Evolutionary conservation across 2,888 invertebrate genomes (phyloP), one percentile per base, ranked within the genome.

Genomic region (Sylvicola cinctus): DNA sequence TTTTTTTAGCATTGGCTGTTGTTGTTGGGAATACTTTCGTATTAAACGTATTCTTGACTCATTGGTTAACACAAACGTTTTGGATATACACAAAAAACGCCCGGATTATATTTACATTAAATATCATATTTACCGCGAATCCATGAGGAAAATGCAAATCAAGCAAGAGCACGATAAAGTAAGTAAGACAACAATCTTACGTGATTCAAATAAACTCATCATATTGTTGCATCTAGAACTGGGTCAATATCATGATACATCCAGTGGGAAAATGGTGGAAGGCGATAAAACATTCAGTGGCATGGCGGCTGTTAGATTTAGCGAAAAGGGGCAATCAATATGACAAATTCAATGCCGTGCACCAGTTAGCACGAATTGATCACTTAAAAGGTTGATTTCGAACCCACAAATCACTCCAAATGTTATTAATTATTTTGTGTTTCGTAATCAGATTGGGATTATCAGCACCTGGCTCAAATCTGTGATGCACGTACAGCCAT

Each of bases 401-500:
- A 12, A 13, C 16, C 27, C 13, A 20, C 3, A 12, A 17, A 30
- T 34, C 33, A 34, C 11, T 27, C 26, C n/a, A 39, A 20, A 31
- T 16, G 15, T 16, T 16, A 33, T 23, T 16, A 14, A 29, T 11
- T 26, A 23, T 27, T 11, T 16, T 3, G 14, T 31, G 13, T 31
- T 23, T 26, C 3, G 4, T 20, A 12, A 32, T 20, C 35, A 40
- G 57, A 58, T 37, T 70, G 70, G 70, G 68, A 81, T 44, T 80
- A 70, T 48, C 60, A 65, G 34, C 72, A 77, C 46, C 63, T 88
- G 38, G 80, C 87, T 4, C 81, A 84, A 56, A 74, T 77, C 41
- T 66, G 80, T 44, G 78, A 84, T 58, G 66, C 70, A 31, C 63
- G 68, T 42, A 83, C 83, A 1, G 76, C 81, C 3, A 70, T 84